A percentile compares a stretch with the other conserved stretches of the same genome.
Conservation (phyloP, 2,888 invertebrate genomes). For the Eilema depressum region DNA sequence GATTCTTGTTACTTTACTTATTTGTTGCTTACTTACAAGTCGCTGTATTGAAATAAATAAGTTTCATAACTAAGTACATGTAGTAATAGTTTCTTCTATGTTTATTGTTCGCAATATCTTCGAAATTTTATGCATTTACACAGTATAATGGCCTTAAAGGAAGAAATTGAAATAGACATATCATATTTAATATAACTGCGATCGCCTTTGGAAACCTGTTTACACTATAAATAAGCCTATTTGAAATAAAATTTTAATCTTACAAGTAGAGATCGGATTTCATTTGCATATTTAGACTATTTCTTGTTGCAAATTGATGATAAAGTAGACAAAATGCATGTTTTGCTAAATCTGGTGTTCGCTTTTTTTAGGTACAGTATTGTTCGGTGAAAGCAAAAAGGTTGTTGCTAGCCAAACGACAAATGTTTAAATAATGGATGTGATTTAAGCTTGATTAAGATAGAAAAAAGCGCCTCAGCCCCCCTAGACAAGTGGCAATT, state of each 20-base stretch:
- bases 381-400: no score
- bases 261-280: background rate
- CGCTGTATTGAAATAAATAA: conserved; percentile 33
- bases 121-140: conserved; percentile 12
- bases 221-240: background rate
- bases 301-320: no score
- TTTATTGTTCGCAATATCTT: background rate
- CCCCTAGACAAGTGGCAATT: no score
- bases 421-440: no score
- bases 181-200: background rate
- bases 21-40: no score
- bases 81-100: conserved; percentile 30
- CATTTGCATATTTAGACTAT: background rate
- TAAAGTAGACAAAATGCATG: no score
- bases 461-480: no score
- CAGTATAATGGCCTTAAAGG: background rate
- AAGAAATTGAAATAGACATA: background rate
- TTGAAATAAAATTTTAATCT: background rate
- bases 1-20: no score
- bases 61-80: conserved; percentile 18
- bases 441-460: no score
- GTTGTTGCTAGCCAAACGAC: no score
- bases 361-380: no score
- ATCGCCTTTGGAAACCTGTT: background rate
- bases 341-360: no score